phyloP scores from a whole-genome alignment of 2,797 vertebrate genomes.

The Gallinago stenura region DNA sequence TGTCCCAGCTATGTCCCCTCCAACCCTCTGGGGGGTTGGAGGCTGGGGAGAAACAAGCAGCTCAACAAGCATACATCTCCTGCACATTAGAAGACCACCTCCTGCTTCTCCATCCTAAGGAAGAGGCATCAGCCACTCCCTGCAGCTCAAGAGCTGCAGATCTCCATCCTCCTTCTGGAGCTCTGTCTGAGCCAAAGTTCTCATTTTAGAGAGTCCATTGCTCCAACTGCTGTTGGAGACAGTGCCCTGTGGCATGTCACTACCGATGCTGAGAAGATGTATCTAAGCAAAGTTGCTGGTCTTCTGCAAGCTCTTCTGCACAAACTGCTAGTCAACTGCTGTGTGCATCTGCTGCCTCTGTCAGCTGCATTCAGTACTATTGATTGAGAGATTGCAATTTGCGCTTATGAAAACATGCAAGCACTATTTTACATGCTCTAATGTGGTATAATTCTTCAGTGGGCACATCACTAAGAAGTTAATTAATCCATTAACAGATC shows the following conservation, averaged over 20 bases:
- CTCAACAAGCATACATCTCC: not conserved
- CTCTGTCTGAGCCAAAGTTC: not conserved
- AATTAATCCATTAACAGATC: not conserved
- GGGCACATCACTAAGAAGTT: not conserved
- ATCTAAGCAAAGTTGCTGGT: not conserved
- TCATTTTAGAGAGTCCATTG: not conserved
- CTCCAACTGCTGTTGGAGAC: not conserved
- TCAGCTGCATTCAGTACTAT: not conserved
- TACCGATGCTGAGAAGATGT: not conserved
- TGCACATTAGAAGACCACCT: not conserved
- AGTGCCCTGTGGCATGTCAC: not conserved
- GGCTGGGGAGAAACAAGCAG: not conserved
- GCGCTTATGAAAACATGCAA: not conserved
- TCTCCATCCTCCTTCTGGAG: not conserved
- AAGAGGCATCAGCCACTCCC: not conserved
- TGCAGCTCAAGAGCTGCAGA: not conserved
- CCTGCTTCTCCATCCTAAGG: not conserved
- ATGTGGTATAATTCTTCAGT: not conserved
- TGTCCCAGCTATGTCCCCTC: not conserved
- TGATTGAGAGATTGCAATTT: not conserved
- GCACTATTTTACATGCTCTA: not conserved
- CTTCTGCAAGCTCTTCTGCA: not conserved
- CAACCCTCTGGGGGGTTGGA: not conserved
- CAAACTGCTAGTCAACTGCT: not conserved
- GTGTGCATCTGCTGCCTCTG: not conserved